Evolutionary conservation across 2,888 invertebrate species (phyloP), one percentile per base, ranked within the genome.

Genomic region (Abscondita cerata): DNA sequence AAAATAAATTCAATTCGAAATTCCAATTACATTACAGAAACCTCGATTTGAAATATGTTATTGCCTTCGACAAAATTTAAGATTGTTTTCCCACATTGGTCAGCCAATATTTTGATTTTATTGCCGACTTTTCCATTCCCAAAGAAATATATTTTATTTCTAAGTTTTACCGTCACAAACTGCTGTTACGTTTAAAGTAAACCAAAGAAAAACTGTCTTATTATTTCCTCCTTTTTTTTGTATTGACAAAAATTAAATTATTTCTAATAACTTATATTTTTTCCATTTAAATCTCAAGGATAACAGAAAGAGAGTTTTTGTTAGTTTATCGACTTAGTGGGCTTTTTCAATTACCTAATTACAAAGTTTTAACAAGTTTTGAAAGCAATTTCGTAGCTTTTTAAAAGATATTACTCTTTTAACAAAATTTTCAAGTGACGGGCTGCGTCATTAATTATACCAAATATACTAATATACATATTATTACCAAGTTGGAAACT

Each of bases 311-410:
- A 44, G 31, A 38, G 34, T 59, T 51, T 60, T 64, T 64, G 63
- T 64, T 64, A 59, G 57, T 64, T 63, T 57, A 61, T 64, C 54
- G 66, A 63, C 69, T 65, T 66, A 68, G 66, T 72, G 72, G 75
- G 70, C 76, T 73, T 73, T 78, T 77, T 77, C 78, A 78, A 77
- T 78, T 78, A 78, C 75, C 75, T 78, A 76, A 78, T 78, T 78
- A 78, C 73, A 71, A 78, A 78, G 76, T 78, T 78, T 77, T 77
- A 78, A 77, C 77, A 78, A 78, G 77, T 78, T 78, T 76, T 75
- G 73, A 77, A 78, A 78, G 76, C 76, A 78, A 78, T 78, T 78
- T 78, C 70, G 72, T 65, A 68, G 71, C 74, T 73, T 76, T 77
- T 74, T 74, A 74, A 75, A 75, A 73, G 76, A 76, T 77, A 76